Conservation (phyloP, 2,888 invertebrate species). For the Cylloceria caligata region DNA sequence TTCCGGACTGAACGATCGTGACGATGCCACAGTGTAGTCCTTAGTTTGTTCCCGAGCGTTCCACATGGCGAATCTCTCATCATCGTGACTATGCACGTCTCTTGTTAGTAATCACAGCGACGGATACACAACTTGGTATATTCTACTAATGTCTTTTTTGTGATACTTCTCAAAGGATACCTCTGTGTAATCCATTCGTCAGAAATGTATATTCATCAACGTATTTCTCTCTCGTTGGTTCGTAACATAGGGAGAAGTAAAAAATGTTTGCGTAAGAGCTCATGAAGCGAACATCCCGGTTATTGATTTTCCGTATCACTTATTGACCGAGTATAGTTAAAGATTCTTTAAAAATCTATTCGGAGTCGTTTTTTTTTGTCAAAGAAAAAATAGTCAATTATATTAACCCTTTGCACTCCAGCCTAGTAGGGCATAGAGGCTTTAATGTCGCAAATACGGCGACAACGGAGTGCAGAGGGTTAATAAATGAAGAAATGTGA, state of each 20-base stretch:
- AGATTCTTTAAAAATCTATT: background rate
- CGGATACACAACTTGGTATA: slow-evolving; percentile 9
- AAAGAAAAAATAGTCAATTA: background rate
- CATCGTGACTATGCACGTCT: slow-evolving; percentile 40
- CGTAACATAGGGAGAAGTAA: slow-evolving; percentile 11
- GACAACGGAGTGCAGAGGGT: too few species aligned
- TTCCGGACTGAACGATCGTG: slow-evolving; percentile 54
- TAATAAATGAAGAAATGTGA: too few species aligned
- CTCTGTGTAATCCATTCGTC: slow-evolving; percentile 8
- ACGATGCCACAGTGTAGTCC: slow-evolving; percentile 52
- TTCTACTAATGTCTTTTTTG: slow-evolving; percentile 35
- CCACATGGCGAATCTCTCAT: slow-evolving; percentile 62
- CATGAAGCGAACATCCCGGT: background rate
- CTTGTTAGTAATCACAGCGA: slow-evolving; percentile 52
- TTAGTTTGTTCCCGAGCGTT: slow-evolving; percentile 53
- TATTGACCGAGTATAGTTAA: background rate
- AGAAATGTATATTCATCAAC: slow-evolving; percentile 17
- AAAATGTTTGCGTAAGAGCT: slow-evolving; percentile 43
- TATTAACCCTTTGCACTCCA: too few species aligned
- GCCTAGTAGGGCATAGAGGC: too few species aligned
- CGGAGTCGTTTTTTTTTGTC: background rate
- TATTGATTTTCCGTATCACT: background rate
- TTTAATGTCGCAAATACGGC: too few species aligned
- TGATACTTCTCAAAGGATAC: slow-evolving; percentile 28
- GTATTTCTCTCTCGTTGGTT: slow-evolving; percentile 1